Evolutionary conservation across 2,797 vertebrate genomes (phyloP).

Genomic region (Oreonectes daqikongensis): DNA sequence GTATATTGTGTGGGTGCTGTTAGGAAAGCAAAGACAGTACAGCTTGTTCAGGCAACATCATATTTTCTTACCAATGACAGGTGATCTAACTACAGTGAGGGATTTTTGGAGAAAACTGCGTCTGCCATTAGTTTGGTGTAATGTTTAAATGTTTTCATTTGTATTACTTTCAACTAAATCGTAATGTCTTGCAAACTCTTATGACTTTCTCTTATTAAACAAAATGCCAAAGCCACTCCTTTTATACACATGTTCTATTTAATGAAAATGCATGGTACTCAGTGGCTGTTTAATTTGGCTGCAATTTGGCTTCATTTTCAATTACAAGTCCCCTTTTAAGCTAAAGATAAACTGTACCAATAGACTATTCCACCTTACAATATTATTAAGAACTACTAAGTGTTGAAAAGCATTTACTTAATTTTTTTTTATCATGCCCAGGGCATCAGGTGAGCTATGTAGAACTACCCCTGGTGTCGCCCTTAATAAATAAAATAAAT

Average conservation of each 20-base stretch:
- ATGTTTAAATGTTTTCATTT: too few relatives aligned
- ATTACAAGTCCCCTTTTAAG: background rate
- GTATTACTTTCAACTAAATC: background rate
- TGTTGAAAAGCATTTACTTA: background rate
- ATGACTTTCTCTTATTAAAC: background rate
- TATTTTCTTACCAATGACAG: background rate
- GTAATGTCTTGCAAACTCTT: background rate
- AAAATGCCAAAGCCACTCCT: background rate
- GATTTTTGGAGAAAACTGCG: background rate
- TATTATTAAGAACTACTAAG: background rate
- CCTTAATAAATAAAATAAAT: background rate
- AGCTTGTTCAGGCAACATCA: background rate
- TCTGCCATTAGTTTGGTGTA: background rate
- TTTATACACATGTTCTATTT: background rate
- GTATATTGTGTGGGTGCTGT: too few relatives aligned
- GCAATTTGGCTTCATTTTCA: too few relatives aligned
- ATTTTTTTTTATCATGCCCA: background rate
- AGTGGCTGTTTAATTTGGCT: background rate
- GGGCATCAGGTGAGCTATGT: background rate
- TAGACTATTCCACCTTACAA: background rate
- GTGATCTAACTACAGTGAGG: background rate
- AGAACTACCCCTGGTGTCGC: background rate
- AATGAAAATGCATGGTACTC: background rate
- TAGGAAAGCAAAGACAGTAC: too few relatives aligned
- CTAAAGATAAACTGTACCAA: background rate